Percentiles rank a stretch among this genome's conserved stretches.
Evolutionary conservation across 1,140 invertebrate species (phyloP).

Genomic region (Limonius californicus): DNA sequence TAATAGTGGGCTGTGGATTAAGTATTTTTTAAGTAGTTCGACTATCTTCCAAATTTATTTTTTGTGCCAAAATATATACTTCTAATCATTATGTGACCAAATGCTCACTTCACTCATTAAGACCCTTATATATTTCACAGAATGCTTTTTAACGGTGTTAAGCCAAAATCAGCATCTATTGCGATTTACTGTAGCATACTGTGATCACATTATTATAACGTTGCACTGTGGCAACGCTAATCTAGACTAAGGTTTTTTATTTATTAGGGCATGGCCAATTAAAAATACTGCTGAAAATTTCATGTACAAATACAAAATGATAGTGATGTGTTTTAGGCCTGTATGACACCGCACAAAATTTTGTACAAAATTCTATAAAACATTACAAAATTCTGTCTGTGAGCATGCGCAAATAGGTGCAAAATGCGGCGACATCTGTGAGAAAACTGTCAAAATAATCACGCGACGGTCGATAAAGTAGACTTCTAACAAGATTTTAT

Average conservation of each 20-base stretch:
- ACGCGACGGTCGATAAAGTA: too few species aligned
- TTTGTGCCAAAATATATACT: slow-evolving; percentile 10
- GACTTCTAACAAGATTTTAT: too few species aligned
- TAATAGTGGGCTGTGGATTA: slow-evolving; percentile 12
- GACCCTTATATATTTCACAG: slow-evolving; percentile 6
- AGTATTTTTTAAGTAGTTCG: slow-evolving; percentile 9
- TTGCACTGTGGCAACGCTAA: slow-evolving; percentile 1
- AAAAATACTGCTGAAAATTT: slow-evolving; percentile 9
- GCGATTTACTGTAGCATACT: slow-evolving; percentile 7
- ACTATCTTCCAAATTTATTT: slow-evolving; percentile 11
- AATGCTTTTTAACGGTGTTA: slow-evolving; percentile 8
- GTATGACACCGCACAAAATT: too few species aligned
- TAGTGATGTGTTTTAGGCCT: too few species aligned
- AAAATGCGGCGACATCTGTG: too few species aligned
- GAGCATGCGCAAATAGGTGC: too few species aligned
- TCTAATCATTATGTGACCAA: slow-evolving; percentile 5
- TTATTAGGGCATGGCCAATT: background rate
- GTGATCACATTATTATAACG: slow-evolving; percentile 14
- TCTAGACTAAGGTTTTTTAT: background rate
- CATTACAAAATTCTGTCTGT: too few species aligned
- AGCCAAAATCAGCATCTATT: slow-evolving; percentile 2
- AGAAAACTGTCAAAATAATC: too few species aligned
- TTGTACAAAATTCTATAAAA: too few species aligned
- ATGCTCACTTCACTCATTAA: slow-evolving; percentile 10
- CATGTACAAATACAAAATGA: background rate